phyloP scores from a whole-genome alignment of 1,140 invertebrate genomes.

The Olivierus martensii region DNA sequence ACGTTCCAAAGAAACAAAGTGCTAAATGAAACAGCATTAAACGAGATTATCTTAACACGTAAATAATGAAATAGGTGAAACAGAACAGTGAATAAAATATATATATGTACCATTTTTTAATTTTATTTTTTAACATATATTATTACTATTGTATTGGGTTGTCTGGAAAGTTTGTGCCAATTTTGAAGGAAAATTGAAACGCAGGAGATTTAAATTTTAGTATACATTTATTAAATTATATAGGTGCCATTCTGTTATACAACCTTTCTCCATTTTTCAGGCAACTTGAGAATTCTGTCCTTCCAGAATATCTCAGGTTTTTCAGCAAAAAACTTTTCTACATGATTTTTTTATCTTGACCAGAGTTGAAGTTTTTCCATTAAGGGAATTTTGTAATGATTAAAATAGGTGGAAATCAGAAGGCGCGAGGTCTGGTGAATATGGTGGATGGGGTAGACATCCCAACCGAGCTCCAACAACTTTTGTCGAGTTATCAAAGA shows the following conservation, averaged over 20 bases:
- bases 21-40: no score
- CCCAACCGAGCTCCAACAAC: constrained; percentile 25
- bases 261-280: not conserved
- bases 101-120: no score
- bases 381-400: not conserved
- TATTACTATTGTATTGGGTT: not conserved
- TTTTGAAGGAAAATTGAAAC: not conserved
- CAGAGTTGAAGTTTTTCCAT: not conserved
- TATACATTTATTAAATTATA: constrained; percentile 2
- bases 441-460: constrained; percentile 33
- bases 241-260: not conserved
- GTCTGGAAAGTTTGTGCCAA: not conserved
- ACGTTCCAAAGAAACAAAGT: no score
- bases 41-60: no score
- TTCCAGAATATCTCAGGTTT: constrained; percentile 1
- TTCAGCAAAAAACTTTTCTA: not conserved
- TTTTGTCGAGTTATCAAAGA: constrained; percentile 21
- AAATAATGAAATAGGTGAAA: no score
- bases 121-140: no score
- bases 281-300: not conserved
- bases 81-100: no score
- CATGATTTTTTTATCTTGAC: not conserved
- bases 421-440: constrained; percentile 31
- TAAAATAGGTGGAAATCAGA: constrained; percentile 32
- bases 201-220: not conserved